Evolutionary conservation across 1,140 invertebrate genomes (phyloP).

Genomic region (Ylistrum balloti): DNA sequence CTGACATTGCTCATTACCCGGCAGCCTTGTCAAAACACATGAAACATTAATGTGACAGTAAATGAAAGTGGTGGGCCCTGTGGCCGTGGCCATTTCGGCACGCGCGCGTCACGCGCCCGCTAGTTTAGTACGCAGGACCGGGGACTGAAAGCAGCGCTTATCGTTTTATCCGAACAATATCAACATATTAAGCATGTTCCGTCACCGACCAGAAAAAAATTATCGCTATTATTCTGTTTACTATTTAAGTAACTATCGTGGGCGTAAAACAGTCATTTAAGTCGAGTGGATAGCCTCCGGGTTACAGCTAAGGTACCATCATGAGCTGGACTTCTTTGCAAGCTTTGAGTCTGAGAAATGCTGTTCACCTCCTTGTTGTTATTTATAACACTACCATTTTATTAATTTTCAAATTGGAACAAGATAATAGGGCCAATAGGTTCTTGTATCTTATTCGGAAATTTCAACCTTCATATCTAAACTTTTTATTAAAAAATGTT

Average conservation of each 20-base stretch:
- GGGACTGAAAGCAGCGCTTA: background rate
- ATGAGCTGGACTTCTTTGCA: too few species aligned
- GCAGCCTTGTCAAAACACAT: background rate
- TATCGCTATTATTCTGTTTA: background rate
- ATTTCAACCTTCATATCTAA: too few species aligned
- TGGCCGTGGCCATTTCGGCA: background rate
- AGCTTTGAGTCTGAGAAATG: too few species aligned
- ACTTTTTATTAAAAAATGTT: too few species aligned
- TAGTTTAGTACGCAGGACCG: background rate
- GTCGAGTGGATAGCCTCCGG: too few species aligned
- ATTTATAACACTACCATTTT: too few species aligned
- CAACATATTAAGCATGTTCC: background rate
- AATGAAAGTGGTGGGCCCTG: background rate
- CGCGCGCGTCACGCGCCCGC: background rate
- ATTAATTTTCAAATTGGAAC: too few species aligned
- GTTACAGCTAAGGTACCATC: too few species aligned
- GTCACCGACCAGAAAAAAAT: background rate
- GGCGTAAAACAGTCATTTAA: background rate
- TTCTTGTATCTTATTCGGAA: too few species aligned
- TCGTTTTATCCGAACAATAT: background rate
- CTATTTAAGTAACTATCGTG: background rate
- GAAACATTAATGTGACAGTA: constrained; percentile 22
- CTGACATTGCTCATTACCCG: background rate
- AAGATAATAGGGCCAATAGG: too few species aligned
- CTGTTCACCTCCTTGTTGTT: too few species aligned